Evolutionary conservation across 2,113 vertebrate genomes (phyloP).

Genomic region (Pleuronectes platessa): DNA sequence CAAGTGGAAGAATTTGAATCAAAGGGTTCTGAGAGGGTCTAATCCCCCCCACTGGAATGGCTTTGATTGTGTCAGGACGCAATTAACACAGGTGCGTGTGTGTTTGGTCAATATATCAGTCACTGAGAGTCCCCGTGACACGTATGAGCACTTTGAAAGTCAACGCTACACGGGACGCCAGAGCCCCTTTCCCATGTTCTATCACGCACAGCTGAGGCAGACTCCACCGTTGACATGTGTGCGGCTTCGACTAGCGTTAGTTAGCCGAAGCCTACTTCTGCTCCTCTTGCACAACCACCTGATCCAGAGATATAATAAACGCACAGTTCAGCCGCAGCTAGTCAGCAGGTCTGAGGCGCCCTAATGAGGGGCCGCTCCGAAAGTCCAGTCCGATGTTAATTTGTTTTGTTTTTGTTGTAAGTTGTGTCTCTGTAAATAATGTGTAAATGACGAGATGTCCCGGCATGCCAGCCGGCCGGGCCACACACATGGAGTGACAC

Average conservation of each 20-base stretch:
- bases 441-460: constrained; percentile 60
- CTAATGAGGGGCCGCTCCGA: constrained; percentile 60
- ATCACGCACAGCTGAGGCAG: constrained; percentile 26
- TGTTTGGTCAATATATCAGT: constrained; percentile 55
- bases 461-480: constrained; percentile 36
- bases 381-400: constrained; percentile 51
- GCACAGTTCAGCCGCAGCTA: constrained; percentile 4
- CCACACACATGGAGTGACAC: constrained; percentile 58
- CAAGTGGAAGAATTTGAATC: constrained; percentile 67
- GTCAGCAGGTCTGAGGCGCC: constrained; percentile 28
- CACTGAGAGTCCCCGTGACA: constrained; percentile 26
- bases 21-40: constrained; percentile 59
- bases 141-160: constrained; percentile 38
- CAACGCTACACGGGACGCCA: constrained; percentile 17
- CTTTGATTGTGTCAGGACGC: constrained; percentile 64
- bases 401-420: constrained; percentile 74
- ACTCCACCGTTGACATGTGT: not conserved
- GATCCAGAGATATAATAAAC: constrained; percentile 38
- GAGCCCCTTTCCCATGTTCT: constrained; percentile 29
- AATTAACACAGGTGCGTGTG: constrained; percentile 59
- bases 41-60: constrained; percentile 63
- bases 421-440: constrained; percentile 72
- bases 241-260: not conserved
- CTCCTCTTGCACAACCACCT: constrained; percentile 27
- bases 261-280: not conserved